Conservation (phyloP, 2,888 invertebrate species). For the Amorpha juglandis region DNA sequence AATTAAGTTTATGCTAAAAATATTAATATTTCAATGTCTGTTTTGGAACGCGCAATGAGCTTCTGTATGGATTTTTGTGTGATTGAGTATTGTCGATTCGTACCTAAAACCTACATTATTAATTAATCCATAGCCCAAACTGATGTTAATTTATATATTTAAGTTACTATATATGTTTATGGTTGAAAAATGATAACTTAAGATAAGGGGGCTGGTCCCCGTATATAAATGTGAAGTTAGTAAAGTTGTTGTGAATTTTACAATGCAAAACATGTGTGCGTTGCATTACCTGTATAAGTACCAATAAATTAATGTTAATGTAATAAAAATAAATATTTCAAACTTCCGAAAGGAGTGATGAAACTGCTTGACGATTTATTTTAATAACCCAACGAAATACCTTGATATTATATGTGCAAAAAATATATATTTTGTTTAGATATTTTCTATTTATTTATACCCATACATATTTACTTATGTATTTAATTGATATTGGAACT, state of each 20-base stretch:
- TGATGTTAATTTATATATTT: constrained; percentile 42
- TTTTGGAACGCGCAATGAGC: constrained; percentile 24
- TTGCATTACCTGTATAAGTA: constrained; percentile 61
- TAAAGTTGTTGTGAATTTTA: constrained; percentile 76
- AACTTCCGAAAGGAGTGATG: constrained; percentile 47
- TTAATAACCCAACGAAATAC: neutral
- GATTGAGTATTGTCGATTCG: constrained; percentile 1
- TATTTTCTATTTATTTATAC: no score
- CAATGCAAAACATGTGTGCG: constrained; percentile 62
- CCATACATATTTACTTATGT: no score
- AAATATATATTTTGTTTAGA: neutral
- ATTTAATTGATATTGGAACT: no score
- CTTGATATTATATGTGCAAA: neutral
- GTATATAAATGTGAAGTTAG: constrained; percentile 61
- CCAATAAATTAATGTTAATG: constrained; percentile 65
- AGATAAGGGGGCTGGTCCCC: constrained; percentile 76
- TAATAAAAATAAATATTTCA: constrained; percentile 56
- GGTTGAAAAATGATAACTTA: constrained; percentile 60
- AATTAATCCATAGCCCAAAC: constrained; percentile 21
- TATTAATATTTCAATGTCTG: constrained; percentile 26
- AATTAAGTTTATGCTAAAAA: constrained; percentile 54
- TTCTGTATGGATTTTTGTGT: constrained; percentile 28
- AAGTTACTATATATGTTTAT: constrained; percentile 42
- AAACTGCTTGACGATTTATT: constrained; percentile 15
- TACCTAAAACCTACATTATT: constrained; percentile 3